These are phyloP conservation scores for Zaprionus obscuricornis DNA, from an alignment of 2,888 invertebrate species.

Conservation along the genomic window DNA sequence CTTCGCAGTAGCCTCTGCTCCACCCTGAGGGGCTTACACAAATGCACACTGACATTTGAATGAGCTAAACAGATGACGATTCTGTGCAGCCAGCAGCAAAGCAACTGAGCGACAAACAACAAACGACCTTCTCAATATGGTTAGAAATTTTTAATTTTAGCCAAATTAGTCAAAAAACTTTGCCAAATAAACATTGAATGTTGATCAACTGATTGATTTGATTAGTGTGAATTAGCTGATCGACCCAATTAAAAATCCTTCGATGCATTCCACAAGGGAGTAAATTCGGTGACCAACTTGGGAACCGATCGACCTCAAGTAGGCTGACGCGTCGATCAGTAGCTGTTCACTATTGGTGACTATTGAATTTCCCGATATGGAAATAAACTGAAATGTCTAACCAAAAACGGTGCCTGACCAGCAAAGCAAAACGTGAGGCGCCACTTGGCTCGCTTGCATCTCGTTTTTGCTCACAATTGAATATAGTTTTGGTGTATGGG, in stretches of 20 bases:
- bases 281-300: conserved; percentile 23
- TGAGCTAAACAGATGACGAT: conserved; percentile 66
- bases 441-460: conserved; percentile 53
- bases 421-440: conserved; percentile 60
- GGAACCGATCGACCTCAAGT: conserved; percentile 25
- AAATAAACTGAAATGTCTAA: conserved; percentile 39
- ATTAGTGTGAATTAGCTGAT: conserved; percentile 25
- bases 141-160: conserved; percentile 64
- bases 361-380: conserved; percentile 51
- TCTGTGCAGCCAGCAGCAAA: no score
- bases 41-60: conserved; percentile 67
- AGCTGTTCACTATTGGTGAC: conserved; percentile 7
- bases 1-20: conserved; percentile 37
- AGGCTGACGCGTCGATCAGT: conserved; percentile 4
- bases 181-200: conserved; percentile 32
- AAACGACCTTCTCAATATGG: conserved; percentile 76
- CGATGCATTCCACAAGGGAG: conserved; percentile 53
- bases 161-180: conserved; percentile 65
- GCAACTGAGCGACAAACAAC: no score
- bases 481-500: not conserved
- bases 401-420: conserved; percentile 53
- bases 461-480: conserved; percentile 10
- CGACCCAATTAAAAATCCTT: conserved; percentile 39
- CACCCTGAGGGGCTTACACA: conserved; percentile 37
- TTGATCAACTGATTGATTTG: conserved; percentile 21